phyloP scores from a whole-genome alignment of 1,140 invertebrate species.

The Homalodisca vitripennis region DNA sequence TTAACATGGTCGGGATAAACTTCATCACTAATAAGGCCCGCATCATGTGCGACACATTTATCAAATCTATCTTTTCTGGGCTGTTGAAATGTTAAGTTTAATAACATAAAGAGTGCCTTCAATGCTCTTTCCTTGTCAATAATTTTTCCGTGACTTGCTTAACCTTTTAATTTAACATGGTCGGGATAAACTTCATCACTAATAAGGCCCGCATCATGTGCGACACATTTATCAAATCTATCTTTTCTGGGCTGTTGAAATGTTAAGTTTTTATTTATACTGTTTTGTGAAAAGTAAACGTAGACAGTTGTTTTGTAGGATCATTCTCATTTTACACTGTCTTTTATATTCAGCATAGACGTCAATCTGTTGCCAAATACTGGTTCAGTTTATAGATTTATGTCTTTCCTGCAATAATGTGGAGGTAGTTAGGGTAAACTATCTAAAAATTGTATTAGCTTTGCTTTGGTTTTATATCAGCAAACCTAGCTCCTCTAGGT shows the following conservation, averaged over 20 bases:
- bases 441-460: constrained; percentile 10
- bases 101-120: constrained; percentile 34
- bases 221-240: constrained; percentile 40
- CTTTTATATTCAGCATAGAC: constrained; percentile 2
- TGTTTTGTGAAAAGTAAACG: constrained; percentile 6
- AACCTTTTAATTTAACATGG: constrained; percentile 39
- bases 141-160: constrained; percentile 38
- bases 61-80: constrained; percentile 42
- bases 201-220: constrained; percentile 37
- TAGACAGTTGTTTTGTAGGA: not conserved
- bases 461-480: not conserved
- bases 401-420: constrained; percentile 19
- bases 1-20: constrained; percentile 37
- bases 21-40: constrained; percentile 34
- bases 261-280: constrained; percentile 35
- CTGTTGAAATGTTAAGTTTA: constrained; percentile 35
- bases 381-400: constrained; percentile 25
- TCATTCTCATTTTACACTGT: not conserved
- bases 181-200: constrained; percentile 36
- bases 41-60: constrained; percentile 38
- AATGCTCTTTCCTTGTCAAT: constrained; percentile 39
- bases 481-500: not conserved
- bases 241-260: constrained; percentile 40
- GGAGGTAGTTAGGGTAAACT: too few relatives aligned
- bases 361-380: not conserved